A percentile compares a stretch with the other conserved stretches of the same genome.
Conservation (phyloP, 2,888 invertebrate genomes). For the Spisula subtruncata region DNA sequence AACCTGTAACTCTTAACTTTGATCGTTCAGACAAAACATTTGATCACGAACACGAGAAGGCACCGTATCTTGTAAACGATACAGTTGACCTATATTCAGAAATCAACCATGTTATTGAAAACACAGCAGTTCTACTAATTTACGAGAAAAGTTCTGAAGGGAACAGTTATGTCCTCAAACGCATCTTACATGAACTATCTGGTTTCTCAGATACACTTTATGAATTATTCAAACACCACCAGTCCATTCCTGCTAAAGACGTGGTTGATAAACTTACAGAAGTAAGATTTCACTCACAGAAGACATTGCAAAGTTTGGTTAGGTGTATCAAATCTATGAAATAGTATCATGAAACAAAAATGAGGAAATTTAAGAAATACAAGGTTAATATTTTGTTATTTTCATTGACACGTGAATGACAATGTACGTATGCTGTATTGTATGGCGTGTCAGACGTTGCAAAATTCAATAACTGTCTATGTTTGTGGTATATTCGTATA, state of each 20-base stretch:
- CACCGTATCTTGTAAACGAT: constrained; percentile 54
- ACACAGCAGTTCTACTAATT: constrained; percentile 65
- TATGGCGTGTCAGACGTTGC: too few relatives aligned
- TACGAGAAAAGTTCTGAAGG: constrained; percentile 19
- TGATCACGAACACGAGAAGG: constrained; percentile 46
- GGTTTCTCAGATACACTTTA: constrained; percentile 42
- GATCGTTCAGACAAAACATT: constrained; percentile 19
- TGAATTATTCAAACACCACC: constrained; percentile 42
- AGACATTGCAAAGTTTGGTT: constrained; percentile 41
- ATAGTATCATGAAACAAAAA: not conserved
- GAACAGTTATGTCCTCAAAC: constrained; percentile 7
- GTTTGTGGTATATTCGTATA: too few relatives aligned
- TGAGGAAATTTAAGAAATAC: too few relatives aligned
- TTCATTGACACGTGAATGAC: too few relatives aligned
- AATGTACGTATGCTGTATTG: too few relatives aligned
- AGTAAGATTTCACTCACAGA: constrained; percentile 46
- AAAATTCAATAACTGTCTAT: too few relatives aligned
- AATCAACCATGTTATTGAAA: constrained; percentile 72
- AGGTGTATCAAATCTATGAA: constrained; percentile 41
- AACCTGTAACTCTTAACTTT: constrained; percentile 41
- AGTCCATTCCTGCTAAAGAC: not conserved
- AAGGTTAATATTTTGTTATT: too few relatives aligned
- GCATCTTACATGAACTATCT: constrained; percentile 36
- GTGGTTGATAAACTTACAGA: constrained; percentile 51
- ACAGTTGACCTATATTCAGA: constrained; percentile 70